phyloP scores from a whole-genome alignment of 2,113 vertebrate genomes.

The Donacobius atricapilla region DNA sequence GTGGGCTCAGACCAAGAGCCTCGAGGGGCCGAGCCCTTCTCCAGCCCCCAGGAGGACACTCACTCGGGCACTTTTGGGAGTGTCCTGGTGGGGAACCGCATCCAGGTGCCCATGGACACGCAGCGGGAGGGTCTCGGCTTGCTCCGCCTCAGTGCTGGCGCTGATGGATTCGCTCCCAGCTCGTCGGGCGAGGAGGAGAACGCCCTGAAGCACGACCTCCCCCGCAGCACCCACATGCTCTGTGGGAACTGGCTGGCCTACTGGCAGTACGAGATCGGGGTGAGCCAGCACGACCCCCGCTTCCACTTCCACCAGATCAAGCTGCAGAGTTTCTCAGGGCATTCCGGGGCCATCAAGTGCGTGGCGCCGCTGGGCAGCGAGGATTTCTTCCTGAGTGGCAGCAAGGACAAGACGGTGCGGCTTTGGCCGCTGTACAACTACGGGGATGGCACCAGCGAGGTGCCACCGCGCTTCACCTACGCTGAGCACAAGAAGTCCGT shows the following conservation, averaged over 20 bases:
- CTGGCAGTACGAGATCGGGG: conserved; percentile 97
- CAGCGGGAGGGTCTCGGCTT: conserved; percentile 54
- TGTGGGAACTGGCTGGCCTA: conserved; percentile 98
- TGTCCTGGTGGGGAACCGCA: conserved; percentile 91
- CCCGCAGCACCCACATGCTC: conserved; percentile 83
- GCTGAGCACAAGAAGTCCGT: conserved; percentile 88
- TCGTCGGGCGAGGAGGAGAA: conserved; percentile 81
- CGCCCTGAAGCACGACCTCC: conserved; percentile 87
- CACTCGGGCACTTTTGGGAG: conserved; percentile 94
- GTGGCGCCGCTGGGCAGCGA: conserved; percentile 86
- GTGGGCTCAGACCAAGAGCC: conserved; percentile 53
- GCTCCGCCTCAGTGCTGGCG: conserved; percentile 62
- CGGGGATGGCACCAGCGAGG: conserved; percentile 87
- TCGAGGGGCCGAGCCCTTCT: conserved; percentile 61
- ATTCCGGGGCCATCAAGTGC: conserved; percentile 88
- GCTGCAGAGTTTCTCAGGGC: conserved; percentile 92
- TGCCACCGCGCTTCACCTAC: conserved; percentile 83
- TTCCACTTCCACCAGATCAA: conserved; percentile 98
- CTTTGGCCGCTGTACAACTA: conserved; percentile 95
- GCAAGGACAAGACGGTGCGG: conserved; percentile 94
- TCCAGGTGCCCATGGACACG: conserved; percentile 84
- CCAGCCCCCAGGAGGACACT: conserved; percentile 72
- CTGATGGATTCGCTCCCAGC: conserved; percentile 58
- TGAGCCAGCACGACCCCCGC: conserved; percentile 90
- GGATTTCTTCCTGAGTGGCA: conserved; percentile 95